Evolutionary conservation across 2,888 invertebrate species (phyloP).

Genomic region (Philonicus albiceps): DNA sequence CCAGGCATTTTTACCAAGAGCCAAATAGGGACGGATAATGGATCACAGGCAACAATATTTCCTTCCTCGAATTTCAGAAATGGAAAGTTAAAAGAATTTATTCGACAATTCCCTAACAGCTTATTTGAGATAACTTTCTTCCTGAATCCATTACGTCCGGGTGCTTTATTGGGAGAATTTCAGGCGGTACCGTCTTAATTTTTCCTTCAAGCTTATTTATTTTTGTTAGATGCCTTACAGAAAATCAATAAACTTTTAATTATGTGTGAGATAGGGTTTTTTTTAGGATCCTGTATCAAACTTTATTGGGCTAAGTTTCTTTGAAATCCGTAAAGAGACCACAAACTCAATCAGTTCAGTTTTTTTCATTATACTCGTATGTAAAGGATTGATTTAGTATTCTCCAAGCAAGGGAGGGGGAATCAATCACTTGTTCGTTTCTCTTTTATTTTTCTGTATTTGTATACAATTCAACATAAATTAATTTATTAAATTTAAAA

Average conservation of each 20-base stretch:
- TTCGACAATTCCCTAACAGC: neutral
- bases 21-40: neutral
- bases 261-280: neutral
- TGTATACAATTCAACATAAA: no score
- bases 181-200: neutral
- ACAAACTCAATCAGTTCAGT: no score
- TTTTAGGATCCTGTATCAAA: no score
- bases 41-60: neutral
- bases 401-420: no score
- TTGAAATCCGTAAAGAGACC: no score
- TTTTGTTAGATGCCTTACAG: neutral
- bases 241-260: neutral
- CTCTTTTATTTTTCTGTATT: no score
- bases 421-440: no score
- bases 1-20: neutral
- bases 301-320: no score
- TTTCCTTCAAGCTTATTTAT: neutral
- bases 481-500: no score
- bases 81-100: neutral
- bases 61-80: neutral
- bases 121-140: neutral
- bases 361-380: no score
- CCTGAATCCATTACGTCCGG: neutral
- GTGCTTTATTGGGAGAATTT: neutral
- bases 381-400: no score